A percentile compares a stretch with the other conserved stretches of the same genome.
phyloP scores from a whole-genome alignment of 1,140 invertebrate species.

The Bombus consobrinus region DNA sequence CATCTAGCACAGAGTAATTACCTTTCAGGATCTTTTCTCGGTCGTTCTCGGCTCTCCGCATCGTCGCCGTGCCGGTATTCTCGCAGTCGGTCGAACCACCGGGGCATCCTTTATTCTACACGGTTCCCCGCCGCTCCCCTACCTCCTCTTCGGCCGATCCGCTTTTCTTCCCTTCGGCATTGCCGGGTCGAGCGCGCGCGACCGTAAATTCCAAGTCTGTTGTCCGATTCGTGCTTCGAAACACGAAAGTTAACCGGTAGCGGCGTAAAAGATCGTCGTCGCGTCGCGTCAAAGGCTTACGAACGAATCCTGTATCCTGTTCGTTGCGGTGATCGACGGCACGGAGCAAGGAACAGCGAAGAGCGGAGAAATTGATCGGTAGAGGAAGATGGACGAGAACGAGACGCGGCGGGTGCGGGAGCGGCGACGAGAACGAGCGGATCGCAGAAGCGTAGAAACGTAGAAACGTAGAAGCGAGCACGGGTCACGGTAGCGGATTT shows the following conservation, averaged over 20 bases:
- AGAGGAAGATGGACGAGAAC: too few species aligned
- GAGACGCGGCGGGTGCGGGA: too few species aligned
- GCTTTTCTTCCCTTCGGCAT: not conserved
- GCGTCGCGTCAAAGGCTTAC: too few species aligned
- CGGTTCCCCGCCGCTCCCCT: not conserved
- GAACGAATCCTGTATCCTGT: too few species aligned
- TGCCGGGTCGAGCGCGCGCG: not conserved
- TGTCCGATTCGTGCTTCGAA: not conserved
- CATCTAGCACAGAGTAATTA: slow-evolving; percentile 81
- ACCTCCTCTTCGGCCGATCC: not conserved
- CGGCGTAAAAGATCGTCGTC: too few species aligned
- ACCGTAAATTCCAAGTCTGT: not conserved
- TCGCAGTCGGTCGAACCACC: not conserved
- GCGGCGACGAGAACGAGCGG: not conserved
- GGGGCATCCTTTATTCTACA: not conserved
- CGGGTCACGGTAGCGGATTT: slow-evolving; percentile 65
- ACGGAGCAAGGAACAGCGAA: too few species aligned
- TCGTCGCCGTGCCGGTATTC: not conserved
- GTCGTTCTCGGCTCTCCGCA: slow-evolving; percentile 8
- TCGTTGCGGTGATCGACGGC: too few species aligned
- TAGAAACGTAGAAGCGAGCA: slow-evolving; percentile 5
- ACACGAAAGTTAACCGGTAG: not conserved
- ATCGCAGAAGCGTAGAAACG: not conserved
- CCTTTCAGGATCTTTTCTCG: slow-evolving; percentile 74
- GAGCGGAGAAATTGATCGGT: too few species aligned